Evolutionary conservation across 2,113 vertebrate species (phyloP), one percentile per base, ranked within the genome.

Genomic region (Cettia cetti): DNA sequence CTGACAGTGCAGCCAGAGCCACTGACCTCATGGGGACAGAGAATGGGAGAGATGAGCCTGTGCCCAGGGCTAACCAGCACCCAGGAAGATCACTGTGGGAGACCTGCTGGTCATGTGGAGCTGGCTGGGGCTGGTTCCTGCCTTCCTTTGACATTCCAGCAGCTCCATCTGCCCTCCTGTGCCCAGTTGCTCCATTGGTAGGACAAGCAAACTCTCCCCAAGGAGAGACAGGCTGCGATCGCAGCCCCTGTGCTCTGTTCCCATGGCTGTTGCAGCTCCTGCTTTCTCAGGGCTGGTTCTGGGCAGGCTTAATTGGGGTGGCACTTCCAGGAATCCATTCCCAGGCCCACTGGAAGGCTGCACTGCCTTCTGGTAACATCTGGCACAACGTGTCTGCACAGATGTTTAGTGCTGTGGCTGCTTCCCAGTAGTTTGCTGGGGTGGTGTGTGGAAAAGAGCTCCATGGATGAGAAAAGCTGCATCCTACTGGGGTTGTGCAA

Each of bases 211-310:
- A 52, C 54, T 21, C 24, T 91, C 86, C 81, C 60, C 2, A 3
- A 44, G 84, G 14, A 37, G 0, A 1, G 20, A 19, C 14, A 17
- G 50, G 27, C 44, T 79, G 50, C 0, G 0, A 11, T 12, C 0
- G 0, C 24, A 91, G 64, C 23, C 53, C 24, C 18, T 13, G 21
- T 4, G 4, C 35, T 76, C 68, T 2, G 0, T 78, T 78, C 65
- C 31, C 53, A 19, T 22, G 49, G 52, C 71, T 89, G 22, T 5
- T 63, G 57, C 22, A 52, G 65, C 37, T 88, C 23, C 49, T 52
- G 49, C 50, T 80, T 57, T 69, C 66, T 61, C 84, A 82, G 59
- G 27, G 49, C 50, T 92, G 50, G 10, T 74, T 82, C 71, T 80
- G 76, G 47, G 23, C 31, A 2, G 45, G 47, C 26, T n/a, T 76